Base-by-base conservation (phyloP, 35 echinoderm and acorn worm genomes). In the Patiria miniata region DNA sequence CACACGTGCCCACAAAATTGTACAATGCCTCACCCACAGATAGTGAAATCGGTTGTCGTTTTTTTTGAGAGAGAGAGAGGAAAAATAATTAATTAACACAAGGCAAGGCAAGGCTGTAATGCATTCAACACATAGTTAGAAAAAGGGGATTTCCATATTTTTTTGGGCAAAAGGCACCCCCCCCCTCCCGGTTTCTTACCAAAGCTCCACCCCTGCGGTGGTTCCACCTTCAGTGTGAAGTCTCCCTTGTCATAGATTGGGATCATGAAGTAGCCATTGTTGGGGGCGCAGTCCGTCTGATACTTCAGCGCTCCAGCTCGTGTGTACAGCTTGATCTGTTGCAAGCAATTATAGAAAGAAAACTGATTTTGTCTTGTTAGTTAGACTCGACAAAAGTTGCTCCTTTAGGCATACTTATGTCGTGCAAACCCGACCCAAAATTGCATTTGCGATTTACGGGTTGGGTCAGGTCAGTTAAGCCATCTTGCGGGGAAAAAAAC, bases 211-310 rank as follows among this genome's bases (percentile, higher is more conserved):
- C 96, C 92, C 16, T 80, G 77, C 34, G 96, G 96, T 55, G 96
- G 92, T 89, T 94, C 96, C 0, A 94, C 26, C 61, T 94, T 94
- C 17, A 99, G 47, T 10, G 92, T 60, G 83, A 99, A 99, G 47
- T 91, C 89, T 21, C 96, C 96, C 51, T 89, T 94, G 55, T 98
- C 96, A 84, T 98, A 99, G 33, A 99, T 94, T 21, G 96, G 96
- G 17, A 99, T 94, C 89, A 99, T 91, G 52, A 99, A 98, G 78
- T 99, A 99, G 3, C 96, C 96, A 92, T 99, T 99, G 77, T 99
- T 94, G n/a, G 93, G 96, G 9, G 96, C 96, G 87, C 96, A 99
- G 89, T 95, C 95, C 37, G 96, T 99, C 50, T 99, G 96, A 68
- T 99, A 99, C 73, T 99, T 99, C 38, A 94, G 56, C 2, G 88